Evolutionary conservation across 1,140 invertebrate species (phyloP).

Genomic region (Bombus ignitus): DNA sequence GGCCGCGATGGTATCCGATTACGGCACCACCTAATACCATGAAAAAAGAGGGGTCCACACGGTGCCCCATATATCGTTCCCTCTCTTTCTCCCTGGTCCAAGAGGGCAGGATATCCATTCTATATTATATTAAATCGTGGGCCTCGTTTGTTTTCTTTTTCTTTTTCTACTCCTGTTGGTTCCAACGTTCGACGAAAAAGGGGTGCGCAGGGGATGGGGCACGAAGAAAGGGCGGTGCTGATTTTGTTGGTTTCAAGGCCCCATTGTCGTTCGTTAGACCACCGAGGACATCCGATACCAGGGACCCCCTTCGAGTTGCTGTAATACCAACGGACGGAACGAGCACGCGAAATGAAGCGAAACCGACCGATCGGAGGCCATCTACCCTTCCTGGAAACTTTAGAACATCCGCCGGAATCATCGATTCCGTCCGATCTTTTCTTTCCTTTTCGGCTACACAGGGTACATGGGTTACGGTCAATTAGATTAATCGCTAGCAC

Average conservation of each 20-base stretch:
- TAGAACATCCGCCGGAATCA: constrained; percentile 78
- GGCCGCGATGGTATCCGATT: constrained; percentile 68
- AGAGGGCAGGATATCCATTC: constrained; percentile 75
- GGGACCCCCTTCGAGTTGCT: constrained; percentile 49
- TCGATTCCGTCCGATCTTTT: constrained; percentile 52
- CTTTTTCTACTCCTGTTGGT: neutral
- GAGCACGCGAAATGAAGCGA: constrained; percentile 73
- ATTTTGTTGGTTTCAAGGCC: constrained; percentile 73
- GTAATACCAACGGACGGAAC: constrained; percentile 44
- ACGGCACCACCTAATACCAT: constrained; percentile 67
- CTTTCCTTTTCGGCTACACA: neutral
- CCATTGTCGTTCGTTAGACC: constrained; percentile 66
- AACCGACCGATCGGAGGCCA: constrained; percentile 72
- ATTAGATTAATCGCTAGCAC: constrained; percentile 49
- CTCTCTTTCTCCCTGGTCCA: constrained; percentile 4
- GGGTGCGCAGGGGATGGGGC: constrained; percentile 54
- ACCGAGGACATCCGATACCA: constrained; percentile 72
- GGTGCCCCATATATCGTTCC: constrained; percentile 63
- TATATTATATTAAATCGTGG: constrained; percentile 70
- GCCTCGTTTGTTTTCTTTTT: constrained; percentile 17
- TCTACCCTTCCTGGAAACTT: constrained; percentile 71
- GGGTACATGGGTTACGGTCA: constrained; percentile 51
- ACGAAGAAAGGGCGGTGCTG: constrained; percentile 78
- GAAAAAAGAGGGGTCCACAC: constrained; percentile 58
- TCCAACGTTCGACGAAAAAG: constrained; percentile 58